Evolutionary conservation across 2,888 invertebrate genomes (phyloP), one percentile per base, ranked within the genome.

Genomic region (Allophyes oxyacanthae): DNA sequence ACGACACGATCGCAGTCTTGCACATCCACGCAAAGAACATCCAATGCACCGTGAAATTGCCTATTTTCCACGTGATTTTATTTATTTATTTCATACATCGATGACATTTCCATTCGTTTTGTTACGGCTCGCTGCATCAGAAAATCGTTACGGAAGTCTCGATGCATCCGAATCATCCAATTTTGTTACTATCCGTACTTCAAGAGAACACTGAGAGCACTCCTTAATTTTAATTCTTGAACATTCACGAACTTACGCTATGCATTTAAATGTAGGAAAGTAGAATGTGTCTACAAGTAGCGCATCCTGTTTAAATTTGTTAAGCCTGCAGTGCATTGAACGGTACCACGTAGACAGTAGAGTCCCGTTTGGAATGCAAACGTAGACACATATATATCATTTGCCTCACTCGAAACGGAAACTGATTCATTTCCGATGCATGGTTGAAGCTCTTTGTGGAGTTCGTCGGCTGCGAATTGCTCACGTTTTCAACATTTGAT

Each of bases 391-490:
- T 83, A 89, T 90, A 88, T 91, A 88, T 90, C 87, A 89, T 90
- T 91, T 91, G 87, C 83, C 79, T 85, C 85, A 89, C 85, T 86
- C 86, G 84, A 85, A 89, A 88, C 90, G 92, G 92, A 91, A 90
- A 91, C 92, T 91, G 93, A 92, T 91, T 93, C 92, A 93, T 93
- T 93, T 93, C 92, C 92, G 92, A 92, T 92, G 92, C 91, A 92
- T 86, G 89, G 91, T 89, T 87, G 89, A 85, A 83, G 89, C 91
- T 91, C 92, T 93, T 92, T 93, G 93, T 92, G 84, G 82, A 89
- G 89, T 89, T 89, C 87, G 87, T 87, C 87, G 88, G 84, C 83
- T 81, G 86, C 85, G 88, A 91, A 92, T 89, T 91, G 91, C 91
- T 88, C 89, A 90, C 92, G 90, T 90, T 91, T 90, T 86, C 90